Evolutionary conservation across 2,888 invertebrate species (phyloP).

Genomic region (Volucella inflata): DNA sequence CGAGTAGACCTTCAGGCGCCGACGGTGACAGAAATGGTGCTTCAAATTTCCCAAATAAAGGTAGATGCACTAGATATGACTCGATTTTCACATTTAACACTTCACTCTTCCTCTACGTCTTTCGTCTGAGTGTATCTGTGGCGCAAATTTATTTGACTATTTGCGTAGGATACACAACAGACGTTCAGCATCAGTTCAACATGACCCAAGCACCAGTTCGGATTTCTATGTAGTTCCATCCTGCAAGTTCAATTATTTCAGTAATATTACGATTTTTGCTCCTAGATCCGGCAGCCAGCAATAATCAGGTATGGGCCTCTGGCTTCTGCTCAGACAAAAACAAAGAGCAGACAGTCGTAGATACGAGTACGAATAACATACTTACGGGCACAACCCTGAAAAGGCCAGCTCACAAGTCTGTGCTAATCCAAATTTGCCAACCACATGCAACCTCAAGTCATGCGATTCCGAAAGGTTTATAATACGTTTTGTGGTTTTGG

Average conservation of each 20-base stretch:
- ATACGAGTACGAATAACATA: too few relatives aligned
- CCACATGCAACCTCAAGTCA: neutral
- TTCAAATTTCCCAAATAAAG: constrained; percentile 16
- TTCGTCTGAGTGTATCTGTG: neutral
- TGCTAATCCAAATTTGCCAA: too few relatives aligned
- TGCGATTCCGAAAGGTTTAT: constrained; percentile 12
- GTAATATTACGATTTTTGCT: constrained; percentile 25
- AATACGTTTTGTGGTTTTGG: constrained; percentile 39
- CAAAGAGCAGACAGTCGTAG: constrained; percentile 28
- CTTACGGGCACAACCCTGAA: neutral
- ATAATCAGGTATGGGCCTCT: neutral
- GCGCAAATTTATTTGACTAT: neutral
- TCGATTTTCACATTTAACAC: neutral
- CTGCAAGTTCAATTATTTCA: constrained; percentile 42
- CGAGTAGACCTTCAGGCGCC: constrained; percentile 18
- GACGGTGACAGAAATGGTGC: neutral
- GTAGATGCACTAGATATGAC: constrained; percentile 8
- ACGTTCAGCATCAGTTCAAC: constrained; percentile 15
- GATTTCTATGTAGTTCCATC: too few relatives aligned
- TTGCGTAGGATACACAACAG: constrained; percentile 12
- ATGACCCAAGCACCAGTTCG: too few relatives aligned
- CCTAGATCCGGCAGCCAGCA: neutral
- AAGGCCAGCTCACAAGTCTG: neutral
- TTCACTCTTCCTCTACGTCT: neutral
- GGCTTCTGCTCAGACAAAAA: neutral